A percentile compares a stretch with the other conserved stretches of the same genome.
phyloP scores from a whole-genome alignment of 1,140 invertebrate species.

The Drosophila biarmipes region DNA sequence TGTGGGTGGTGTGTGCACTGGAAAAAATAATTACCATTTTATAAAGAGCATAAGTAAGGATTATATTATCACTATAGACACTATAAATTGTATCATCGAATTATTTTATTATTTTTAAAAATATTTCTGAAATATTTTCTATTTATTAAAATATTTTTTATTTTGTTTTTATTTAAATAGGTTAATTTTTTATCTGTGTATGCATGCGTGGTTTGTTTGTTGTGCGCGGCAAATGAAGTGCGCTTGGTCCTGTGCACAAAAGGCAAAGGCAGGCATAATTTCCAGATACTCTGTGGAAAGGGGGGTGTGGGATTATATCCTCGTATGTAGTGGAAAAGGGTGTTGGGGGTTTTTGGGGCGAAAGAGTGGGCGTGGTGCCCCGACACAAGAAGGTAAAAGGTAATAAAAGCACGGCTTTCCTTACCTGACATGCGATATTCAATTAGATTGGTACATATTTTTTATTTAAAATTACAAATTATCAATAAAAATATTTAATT shows the following conservation, averaged over 20 bases:
- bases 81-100: no score
- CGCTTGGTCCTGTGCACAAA: constrained; percentile 37
- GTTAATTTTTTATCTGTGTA: constrained; percentile 6
- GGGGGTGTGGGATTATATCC: constrained; percentile 33
- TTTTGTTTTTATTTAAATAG: no score
- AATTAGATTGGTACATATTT: constrained; percentile 17
- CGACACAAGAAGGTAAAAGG: constrained; percentile 24
- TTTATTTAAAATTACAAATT: no score
- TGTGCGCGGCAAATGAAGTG: constrained; percentile 61
- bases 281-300: constrained; percentile 24
- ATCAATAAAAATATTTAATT: no score
- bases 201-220: constrained; percentile 23
- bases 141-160: no score
- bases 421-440: constrained; percentile 24
- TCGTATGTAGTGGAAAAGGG: neutral
- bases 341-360: constrained; percentile 5
- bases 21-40: neutral
- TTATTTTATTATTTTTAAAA: no score
- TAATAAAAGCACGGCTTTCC: constrained; percentile 2
- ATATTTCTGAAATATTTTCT: no score
- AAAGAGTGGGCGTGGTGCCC: constrained; percentile 5
- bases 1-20: neutral
- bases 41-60: no score
- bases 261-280: constrained; percentile 54
- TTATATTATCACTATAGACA: no score